Base-by-base conservation (phyloP, 2,888 invertebrate species). In the Camptogramma bilineatum region DNA sequence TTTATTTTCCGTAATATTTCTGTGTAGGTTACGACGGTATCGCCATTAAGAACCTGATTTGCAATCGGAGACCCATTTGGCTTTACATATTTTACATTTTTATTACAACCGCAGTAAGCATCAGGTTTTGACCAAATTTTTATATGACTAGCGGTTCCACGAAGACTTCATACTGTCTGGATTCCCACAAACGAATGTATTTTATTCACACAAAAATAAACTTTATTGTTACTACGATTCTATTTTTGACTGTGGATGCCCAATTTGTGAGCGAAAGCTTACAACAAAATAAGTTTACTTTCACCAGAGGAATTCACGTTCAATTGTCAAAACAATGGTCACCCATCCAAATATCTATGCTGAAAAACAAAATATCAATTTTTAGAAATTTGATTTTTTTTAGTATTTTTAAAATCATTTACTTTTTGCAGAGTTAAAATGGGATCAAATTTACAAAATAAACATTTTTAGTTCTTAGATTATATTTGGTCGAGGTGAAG, bases 181-280 rank as follows among this genome's bases (percentile, higher is more conserved):
- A 13, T 39, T 13, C 28, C 2, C 2, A 13, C 9, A 39, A 39
- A 10, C 1, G 13, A 13, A 39, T 39, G 4, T 3, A 3, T 13
- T 39, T 39, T 2, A 13, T 39, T 13, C 13, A 13, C 2, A 13
- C 13, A 39, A 8, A 34, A 24, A 24, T 2, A 28, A 28, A 28
- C 28, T 28, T n/a, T n/a, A n/a, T n/a, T n/a, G n/a, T n/a, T n/a
- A 2, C 34, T 34, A 39, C 34, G 3, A 39, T 39, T 39, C 0
- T 39, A 39, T 44, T 44, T 42, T 16, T 3, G n/a, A 31, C 13
- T 18, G 42, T 4, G 19, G 34, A 21, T 17, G 24, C n/a, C 31
- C 44, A 52, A 31, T 31, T 58, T 52, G 44, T 52, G 18, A 51
- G 60, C 48, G 60, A 60, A 53, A 53, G 60, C 53, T 21, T 44